Conservation (phyloP, 2,888 invertebrate species). For the Penaeus monodon region DNA sequence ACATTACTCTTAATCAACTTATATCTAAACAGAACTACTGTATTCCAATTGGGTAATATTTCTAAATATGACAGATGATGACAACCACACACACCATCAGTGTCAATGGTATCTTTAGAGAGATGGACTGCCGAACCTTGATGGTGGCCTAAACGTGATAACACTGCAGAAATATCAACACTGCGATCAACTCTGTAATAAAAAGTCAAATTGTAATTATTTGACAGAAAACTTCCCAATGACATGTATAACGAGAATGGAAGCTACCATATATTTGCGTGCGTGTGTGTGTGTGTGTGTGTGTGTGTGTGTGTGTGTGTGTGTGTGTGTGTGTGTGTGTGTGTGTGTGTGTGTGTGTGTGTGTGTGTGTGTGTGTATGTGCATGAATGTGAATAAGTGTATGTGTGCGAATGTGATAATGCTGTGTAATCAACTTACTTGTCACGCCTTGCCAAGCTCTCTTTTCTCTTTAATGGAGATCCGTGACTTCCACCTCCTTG, state of each 20-base stretch:
- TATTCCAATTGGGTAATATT: too few relatives aligned
- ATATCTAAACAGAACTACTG: too few relatives aligned
- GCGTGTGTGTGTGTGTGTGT: not conserved
- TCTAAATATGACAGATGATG: not conserved
- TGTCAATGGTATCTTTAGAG: constrained; percentile 65
- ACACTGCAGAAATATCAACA: constrained; percentile 60
- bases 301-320: constrained; percentile 18
- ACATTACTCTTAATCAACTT: too few relatives aligned
- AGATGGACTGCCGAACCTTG: constrained; percentile 65
- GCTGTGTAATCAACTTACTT: constrained; percentile 26
- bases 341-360: constrained; percentile 21
- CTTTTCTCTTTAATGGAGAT: constrained; percentile 83
- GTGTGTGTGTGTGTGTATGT: constrained; percentile 16
- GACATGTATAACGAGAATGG: too few relatives aligned
- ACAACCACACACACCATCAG: constrained; percentile 41
- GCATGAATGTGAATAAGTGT: not conserved
- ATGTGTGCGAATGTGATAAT: not conserved
- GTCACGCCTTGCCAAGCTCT: constrained; percentile 76
- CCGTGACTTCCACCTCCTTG: constrained; percentile 53
- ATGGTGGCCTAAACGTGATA: constrained; percentile 62
- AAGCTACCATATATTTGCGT: not conserved
- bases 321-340: constrained; percentile 21
- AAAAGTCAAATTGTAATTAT: not conserved
- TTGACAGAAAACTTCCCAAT: too few relatives aligned
- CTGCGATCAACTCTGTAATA: constrained; percentile 56